A percentile compares a stretch with the other conserved stretches of the same genome.
Conservation (phyloP, 2,113 vertebrate species). For the Megaceryle maxima region DNA sequence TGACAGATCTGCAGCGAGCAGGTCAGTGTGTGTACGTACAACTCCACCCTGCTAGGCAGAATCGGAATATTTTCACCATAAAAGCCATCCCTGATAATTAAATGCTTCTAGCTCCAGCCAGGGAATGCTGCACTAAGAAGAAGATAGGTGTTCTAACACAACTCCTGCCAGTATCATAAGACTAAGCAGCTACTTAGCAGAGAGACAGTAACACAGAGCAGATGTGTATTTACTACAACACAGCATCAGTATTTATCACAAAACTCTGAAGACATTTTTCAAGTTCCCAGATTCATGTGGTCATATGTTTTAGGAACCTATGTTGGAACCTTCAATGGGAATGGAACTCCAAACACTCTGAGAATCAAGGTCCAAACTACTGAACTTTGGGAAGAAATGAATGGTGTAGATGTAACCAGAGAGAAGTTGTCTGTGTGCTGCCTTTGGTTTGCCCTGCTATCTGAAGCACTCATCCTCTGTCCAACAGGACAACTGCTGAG, state of each 20-base stretch:
- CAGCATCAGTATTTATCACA: neutral
- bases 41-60: neutral
- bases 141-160: neutral
- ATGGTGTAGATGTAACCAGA: neutral
- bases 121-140: neutral
- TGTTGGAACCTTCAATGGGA: fast-evolving
- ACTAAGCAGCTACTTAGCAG: neutral
- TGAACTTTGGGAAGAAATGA: fast-evolving
- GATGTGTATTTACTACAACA: neutral
- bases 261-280: neutral
- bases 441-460: neutral
- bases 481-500: neutral
- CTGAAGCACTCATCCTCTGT: neutral
- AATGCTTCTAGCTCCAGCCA: neutral
- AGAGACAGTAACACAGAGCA: neutral
- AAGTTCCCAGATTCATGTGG: neutral
- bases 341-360: fast-evolving
- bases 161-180: neutral
- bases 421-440: fast-evolving
- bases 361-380: neutral
- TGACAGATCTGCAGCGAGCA: neutral
- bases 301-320: neutral
- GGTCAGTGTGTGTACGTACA: fast-evolving
- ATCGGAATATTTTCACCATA: neutral
- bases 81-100: neutral